Evolutionary conservation across 2,113 vertebrate species (phyloP).

Genomic region (Eupsittula cactorum): DNA sequence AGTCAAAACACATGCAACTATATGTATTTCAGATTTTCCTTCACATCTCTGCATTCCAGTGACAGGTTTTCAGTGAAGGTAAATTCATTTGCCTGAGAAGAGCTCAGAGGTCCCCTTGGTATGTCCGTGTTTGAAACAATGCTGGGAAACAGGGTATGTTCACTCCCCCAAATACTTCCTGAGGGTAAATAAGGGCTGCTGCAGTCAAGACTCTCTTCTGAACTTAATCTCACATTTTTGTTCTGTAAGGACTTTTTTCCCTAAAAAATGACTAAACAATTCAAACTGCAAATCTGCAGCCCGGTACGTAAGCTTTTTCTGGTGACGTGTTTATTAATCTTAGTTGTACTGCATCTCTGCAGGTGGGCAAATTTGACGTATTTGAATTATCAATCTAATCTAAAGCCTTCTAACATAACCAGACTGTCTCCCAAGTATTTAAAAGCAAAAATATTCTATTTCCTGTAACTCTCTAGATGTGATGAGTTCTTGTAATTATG

Average conservation of each 20-base stretch:
- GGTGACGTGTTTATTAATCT: constrained; percentile 66
- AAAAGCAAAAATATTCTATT: neutral
- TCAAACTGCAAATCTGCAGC: constrained; percentile 10
- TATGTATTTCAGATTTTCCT: neutral
- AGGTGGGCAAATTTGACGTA: constrained; percentile 26
- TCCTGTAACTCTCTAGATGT: neutral
- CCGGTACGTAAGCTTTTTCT: neutral
- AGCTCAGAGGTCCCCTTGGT: neutral
- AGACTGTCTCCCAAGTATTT: neutral
- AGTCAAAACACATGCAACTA: neutral
- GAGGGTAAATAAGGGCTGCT: neutral
- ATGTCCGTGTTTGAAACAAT: neutral
- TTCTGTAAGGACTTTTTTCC: neutral
- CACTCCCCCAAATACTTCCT: neutral
- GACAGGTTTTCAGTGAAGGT: neutral
- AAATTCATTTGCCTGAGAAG: neutral
- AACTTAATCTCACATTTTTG: neutral
- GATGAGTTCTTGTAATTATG: neutral
- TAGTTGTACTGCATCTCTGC: constrained; percentile 49
- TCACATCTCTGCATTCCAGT: neutral
- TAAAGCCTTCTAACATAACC: neutral
- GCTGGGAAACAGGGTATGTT: neutral
- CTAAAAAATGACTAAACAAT: neutral
- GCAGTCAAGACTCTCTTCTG: neutral
- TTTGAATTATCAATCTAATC: constrained; percentile 37